A percentile compares a stretch with the other conserved stretches of the same genome.
These are phyloP conservation scores for Daktulosphaira vitifoliae DNA, from an alignment of 1,140 invertebrate genomes.

Conservation along the genomic window DNA sequence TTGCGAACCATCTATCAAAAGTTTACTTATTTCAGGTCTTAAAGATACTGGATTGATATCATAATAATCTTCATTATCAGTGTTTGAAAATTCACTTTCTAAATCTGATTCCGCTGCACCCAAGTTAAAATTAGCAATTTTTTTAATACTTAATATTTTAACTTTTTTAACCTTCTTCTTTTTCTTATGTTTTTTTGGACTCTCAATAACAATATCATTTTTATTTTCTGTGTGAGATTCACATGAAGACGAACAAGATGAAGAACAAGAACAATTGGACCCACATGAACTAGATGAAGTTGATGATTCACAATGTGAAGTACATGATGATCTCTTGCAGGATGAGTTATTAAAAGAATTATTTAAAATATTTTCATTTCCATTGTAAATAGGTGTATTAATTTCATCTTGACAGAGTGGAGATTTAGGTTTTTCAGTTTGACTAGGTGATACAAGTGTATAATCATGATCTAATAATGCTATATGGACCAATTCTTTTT, in stretches of 20 bases:
- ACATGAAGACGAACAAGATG: constrained; percentile 18
- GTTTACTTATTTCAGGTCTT: background rate
- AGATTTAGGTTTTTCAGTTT: constrained; percentile 37
- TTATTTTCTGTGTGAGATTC: constrained; percentile 15
- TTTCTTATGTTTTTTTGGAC: constrained; percentile 24
- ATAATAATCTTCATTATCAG: constrained; percentile 30
- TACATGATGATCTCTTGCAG: constrained; percentile 19
- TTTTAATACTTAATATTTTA: constrained; percentile 24
- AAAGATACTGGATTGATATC: constrained; percentile 27
- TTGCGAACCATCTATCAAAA: background rate
- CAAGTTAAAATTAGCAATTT: constrained; percentile 24
- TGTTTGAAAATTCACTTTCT: constrained; percentile 18
- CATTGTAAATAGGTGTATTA: constrained; percentile 44
- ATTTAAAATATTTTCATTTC: constrained; percentile 5
- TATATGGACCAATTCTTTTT: constrained; percentile 6
- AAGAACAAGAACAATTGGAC: constrained; percentile 24
- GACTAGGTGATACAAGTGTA: background rate
- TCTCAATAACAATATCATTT: constrained; percentile 3
- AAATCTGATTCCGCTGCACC: constrained; percentile 23
- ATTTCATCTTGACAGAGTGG: constrained; percentile 54
- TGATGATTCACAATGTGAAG: constrained; percentile 26
- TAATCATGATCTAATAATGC: constrained; percentile 5
- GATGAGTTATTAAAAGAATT: constrained; percentile 3
- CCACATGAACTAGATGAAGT: constrained; percentile 28
- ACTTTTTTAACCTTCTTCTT: constrained; percentile 24